Evolutionary conservation across 2,797 vertebrate genomes (phyloP), one percentile per base, ranked within the genome.

Genomic region (Melanotaenia maccullochi): DNA sequence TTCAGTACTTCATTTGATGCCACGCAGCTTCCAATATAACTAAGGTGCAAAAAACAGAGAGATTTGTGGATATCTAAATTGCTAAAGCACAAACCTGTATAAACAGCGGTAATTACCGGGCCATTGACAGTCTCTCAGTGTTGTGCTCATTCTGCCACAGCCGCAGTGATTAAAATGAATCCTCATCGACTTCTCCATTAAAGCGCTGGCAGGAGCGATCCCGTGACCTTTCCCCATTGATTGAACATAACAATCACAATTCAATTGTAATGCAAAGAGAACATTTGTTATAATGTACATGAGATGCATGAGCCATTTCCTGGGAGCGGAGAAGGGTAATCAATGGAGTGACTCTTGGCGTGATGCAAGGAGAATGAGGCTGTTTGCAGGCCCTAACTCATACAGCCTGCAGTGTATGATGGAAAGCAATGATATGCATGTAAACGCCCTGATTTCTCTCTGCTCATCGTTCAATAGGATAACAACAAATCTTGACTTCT

Each of bases 201-300:
- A 99, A 99, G 97, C 95, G 95, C 96, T 97, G 97, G 97, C 97
- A 97, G 96, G 96, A 96, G 94, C 96, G 95, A 97, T 97, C 96
- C 95, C 95, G 96, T 98, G 97, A 99, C 97, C 97, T 99, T 98
- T 99, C 95, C 94, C 94, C 96, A 99, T 99, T 99, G 97, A 99
- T 99, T 97, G 97, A 97, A 98, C 97, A 98, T 97, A 99, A 99
- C 97, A 99, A 98, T 99, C 97, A 97, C 96, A 98, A 97, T 99
- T 99, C 97, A 98, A 99, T 99, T 99, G 97, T 97, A 98, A 99
- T 98, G 97, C 97, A 98, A 98, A 97, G 96, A 96, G 97, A 95
- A 97, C 98, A 97, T 99, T 99, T 99, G 97, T 98, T 99, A 97
- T 97, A 97, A 98, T 97, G 96, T 96, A 96, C 95, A 95, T 94